Percentiles rank a stretch among this genome's conserved stretches.
Conservation (phyloP, 2,113 vertebrate genomes). For the Morone saxatilis region DNA sequence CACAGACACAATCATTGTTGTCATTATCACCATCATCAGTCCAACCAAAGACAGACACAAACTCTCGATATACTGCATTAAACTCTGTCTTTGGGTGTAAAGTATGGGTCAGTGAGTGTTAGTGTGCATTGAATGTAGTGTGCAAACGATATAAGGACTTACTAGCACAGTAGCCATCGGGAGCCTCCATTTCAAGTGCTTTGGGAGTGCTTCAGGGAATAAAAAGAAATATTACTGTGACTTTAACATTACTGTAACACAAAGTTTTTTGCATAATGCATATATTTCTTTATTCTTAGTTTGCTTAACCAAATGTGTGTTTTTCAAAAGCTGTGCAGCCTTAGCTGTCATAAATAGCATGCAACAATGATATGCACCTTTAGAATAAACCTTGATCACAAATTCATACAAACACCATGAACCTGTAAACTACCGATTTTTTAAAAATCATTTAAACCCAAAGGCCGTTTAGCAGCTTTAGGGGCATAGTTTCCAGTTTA, state of each 20-base stretch:
- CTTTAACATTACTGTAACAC: background rate
- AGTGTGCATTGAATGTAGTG: background rate
- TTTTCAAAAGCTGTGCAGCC: slow-evolving; percentile 3
- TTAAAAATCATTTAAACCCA: background rate
- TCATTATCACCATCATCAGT: background rate
- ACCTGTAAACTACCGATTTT: background rate
- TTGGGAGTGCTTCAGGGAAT: slow-evolving; percentile 87
- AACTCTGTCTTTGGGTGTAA: background rate
- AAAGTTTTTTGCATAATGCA: too few species aligned
- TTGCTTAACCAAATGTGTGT: too few species aligned
- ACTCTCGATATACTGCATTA: background rate
- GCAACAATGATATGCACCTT: background rate
- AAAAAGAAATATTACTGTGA: slow-evolving; percentile 18
- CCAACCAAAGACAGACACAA: background rate
- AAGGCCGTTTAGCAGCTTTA: background rate
- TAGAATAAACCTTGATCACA: background rate
- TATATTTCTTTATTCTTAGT: too few species aligned
- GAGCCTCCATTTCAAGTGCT: slow-evolving; percentile 94
- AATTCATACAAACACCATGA: background rate
- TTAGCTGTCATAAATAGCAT: background rate
- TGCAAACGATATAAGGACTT: slow-evolving; percentile 82
- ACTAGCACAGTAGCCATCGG: slow-evolving; percentile 93
- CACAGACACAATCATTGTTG: background rate
- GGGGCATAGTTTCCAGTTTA: background rate
- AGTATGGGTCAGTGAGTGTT: background rate